Conservation (phyloP, 2,888 invertebrate genomes). For the Drymonia ruficornis region DNA sequence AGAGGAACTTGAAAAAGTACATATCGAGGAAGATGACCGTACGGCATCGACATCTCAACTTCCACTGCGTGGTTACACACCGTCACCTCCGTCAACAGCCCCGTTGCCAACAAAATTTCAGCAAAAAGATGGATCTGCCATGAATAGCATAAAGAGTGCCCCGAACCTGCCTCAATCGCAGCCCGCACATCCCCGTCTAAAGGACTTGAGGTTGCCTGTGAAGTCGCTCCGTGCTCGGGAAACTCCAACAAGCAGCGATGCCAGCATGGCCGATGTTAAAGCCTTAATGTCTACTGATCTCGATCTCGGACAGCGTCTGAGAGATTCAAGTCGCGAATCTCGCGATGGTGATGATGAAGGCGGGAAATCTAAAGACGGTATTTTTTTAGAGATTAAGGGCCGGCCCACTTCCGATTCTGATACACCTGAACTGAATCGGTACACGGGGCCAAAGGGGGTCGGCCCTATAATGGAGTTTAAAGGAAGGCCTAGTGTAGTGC, state of each 20-base stretch:
- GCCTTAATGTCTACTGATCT: conserved; percentile 75
- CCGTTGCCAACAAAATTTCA: conserved; percentile 93
- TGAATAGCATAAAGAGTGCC: conserved; percentile 92
- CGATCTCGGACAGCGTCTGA: conserved; percentile 79
- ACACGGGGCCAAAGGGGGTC: conserved; percentile 83
- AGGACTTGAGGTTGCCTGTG: conserved; percentile 90
- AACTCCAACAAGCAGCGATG: conserved; percentile 86
- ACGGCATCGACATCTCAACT: conserved; percentile 85
- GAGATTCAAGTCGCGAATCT: conserved; percentile 81
- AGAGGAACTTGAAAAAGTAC: conserved; percentile 86
- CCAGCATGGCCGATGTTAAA: conserved; percentile 87
- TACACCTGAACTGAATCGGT: conserved; percentile 83
- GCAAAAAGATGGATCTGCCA: conserved; percentile 87
- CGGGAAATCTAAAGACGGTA: conserved; percentile 88
- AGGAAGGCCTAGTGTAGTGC: conserved; percentile 82
- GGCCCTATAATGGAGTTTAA: conserved; percentile 87
- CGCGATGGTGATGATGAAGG: conserved; percentile 89
- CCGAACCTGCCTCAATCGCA: conserved; percentile 90
- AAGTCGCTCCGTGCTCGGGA: conserved; percentile 87
- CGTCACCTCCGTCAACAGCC: conserved; percentile 93
- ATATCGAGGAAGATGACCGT: conserved; percentile 84
- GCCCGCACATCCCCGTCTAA: conserved; percentile 88
- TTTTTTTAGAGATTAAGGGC: conserved; percentile 90
- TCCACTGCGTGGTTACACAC: conserved; percentile 89
- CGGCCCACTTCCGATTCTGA: conserved; percentile 86